Evolutionary conservation across 2,113 vertebrate species (phyloP), one percentile per base, ranked within the genome.

Genomic region (Platycercus adscitus): DNA sequence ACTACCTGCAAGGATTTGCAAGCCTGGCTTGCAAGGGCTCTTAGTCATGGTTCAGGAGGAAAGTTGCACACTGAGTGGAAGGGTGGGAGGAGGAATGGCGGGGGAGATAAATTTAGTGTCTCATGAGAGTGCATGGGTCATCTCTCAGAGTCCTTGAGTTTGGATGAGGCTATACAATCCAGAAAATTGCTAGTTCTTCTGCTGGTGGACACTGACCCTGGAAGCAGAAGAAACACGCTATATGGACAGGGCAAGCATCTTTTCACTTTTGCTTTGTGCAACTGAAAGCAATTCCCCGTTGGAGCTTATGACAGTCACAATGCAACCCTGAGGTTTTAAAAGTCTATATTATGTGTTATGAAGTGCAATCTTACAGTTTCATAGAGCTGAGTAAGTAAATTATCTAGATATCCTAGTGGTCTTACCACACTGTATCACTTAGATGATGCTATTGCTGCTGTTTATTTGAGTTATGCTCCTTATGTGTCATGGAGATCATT

Each of bases 361-460:
- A 95, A 91, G 71, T 83, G 55, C 81, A 94, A 89, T 63, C 94
- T 94, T 50, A 78, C 91, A 88, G 91, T 81, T 93, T 88, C 66
- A 73, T 58, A 93, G 80, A 94, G 91, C 81, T 92, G 91, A 94
- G 28, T 93, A 79, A 95, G 86, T 88, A 89, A 84, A 91, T 97
- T 94, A 89, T 75, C 76, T 93, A 80, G 50, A 81, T 86, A 79
- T 81, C 47, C 58, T 81, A 37, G 81, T 92, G 83, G 90, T 47
- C 73, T 96, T 96, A 83, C 86, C 80, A 86, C 71, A 86, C 64
- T 25, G 10, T 90, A 83, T 90, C 92, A 82, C 91, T 93, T 89
- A 35, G 31, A 52, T 77, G 52, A 47, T 83, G 41, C 61, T 91
- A 58, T 84, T 12, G 2, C 52, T 87, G 41, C 41, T 89, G 63